phyloP scores from a whole-genome alignment of 2,113 vertebrate genomes.

The Equus quagga region DNA sequence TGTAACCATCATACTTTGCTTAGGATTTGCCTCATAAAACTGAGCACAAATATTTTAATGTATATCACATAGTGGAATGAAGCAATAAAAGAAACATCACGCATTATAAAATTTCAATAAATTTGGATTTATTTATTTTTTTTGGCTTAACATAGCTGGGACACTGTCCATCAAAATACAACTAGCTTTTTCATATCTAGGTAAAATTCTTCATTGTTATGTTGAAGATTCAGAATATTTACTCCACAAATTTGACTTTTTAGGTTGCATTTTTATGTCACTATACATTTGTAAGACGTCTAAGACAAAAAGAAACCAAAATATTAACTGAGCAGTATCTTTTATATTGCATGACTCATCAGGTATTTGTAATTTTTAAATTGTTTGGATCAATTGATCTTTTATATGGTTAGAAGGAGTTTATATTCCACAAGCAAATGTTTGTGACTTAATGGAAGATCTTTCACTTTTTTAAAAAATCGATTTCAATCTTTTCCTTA shows the following conservation, averaged over 20 bases:
- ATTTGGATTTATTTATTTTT: background rate
- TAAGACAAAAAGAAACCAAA: background rate
- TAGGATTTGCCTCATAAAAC: background rate
- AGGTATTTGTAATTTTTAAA: too few relatives aligned
- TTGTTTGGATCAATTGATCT: background rate
- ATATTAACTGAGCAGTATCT: background rate
- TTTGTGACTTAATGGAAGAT: background rate
- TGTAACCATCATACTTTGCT: background rate
- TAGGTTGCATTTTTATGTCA: background rate
- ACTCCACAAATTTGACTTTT: background rate
- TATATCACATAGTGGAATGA: background rate
- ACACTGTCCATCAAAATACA: background rate
- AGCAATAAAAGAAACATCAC: background rate
- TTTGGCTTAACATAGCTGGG: background rate
- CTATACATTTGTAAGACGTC: background rate
- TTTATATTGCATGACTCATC: background rate
- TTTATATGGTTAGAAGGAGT: background rate
- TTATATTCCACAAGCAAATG: background rate
- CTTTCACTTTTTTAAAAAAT: background rate
- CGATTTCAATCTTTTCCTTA: background rate
- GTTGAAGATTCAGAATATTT: background rate
- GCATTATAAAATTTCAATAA: background rate
- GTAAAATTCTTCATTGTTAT: background rate
- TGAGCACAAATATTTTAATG: background rate
- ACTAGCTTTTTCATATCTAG: background rate